A percentile compares a stretch with the other conserved stretches of the same genome.
phyloP scores from a whole-genome alignment of 2,888 invertebrate species.

The Pristionchus mayeri region DNA sequence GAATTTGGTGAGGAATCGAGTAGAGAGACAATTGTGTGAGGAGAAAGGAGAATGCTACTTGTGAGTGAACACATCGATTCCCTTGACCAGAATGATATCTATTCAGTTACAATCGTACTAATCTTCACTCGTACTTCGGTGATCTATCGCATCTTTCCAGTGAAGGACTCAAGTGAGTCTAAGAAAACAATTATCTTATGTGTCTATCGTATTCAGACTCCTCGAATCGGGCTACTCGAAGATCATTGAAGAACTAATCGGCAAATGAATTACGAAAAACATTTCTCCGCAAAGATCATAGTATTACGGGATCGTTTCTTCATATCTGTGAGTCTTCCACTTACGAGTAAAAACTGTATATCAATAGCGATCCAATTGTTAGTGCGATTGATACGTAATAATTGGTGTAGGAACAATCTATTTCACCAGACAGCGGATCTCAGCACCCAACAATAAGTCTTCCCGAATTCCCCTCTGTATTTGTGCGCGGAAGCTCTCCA shows the following conservation, averaged over 20 bases:
- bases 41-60: not conserved
- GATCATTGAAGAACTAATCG: not conserved
- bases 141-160: conserved; percentile 5
- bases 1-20: not conserved
- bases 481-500: too few species aligned
- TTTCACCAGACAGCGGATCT: too few species aligned
- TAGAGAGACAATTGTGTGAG: not conserved
- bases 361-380: too few species aligned
- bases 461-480: too few species aligned
- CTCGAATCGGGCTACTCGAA: not conserved
- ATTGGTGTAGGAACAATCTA: too few species aligned
- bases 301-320: too few species aligned
- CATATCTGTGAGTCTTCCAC: too few species aligned
- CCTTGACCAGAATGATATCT: not conserved
- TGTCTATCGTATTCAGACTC: not conserved
- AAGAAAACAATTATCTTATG: not conserved
- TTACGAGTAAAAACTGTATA: too few species aligned
- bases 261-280: not conserved
- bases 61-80: not conserved
- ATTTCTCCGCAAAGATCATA: too few species aligned
- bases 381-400: too few species aligned
- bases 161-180: conserved; percentile 21
- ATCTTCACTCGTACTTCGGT: conserved; percentile 19
- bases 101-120: not conserved
- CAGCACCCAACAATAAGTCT: too few species aligned